A percentile compares a stretch with the other conserved stretches of the same genome.
phyloP scores from a whole-genome alignment of 2,113 vertebrate species.

The Gopherus evgoodei region DNA sequence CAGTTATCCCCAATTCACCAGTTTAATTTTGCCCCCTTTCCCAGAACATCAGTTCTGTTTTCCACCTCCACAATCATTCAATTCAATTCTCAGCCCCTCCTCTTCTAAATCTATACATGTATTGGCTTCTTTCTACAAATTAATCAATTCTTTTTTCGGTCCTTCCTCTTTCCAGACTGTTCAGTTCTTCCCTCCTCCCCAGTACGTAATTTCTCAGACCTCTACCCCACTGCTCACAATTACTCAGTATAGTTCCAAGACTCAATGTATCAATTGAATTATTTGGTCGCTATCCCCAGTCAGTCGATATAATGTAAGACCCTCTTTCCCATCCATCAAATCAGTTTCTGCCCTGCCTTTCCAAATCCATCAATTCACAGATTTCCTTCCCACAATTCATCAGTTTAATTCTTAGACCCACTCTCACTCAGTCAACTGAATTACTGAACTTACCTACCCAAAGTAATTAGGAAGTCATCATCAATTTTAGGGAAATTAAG shows the following conservation, averaged over 20 bases:
- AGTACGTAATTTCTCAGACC: conserved; percentile 13
- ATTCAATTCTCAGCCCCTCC: neutral
- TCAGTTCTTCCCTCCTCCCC: neutral
- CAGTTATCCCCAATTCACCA: neutral
- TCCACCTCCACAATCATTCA: neutral
- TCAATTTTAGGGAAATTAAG: conserved; percentile 27
- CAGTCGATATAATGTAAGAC: conserved; percentile 52
- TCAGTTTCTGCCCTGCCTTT: neutral
- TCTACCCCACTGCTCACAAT: conserved; percentile 34
- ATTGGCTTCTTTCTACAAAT: neutral
- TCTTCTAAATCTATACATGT: neutral
- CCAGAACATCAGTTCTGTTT: neutral
- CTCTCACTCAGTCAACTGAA: neutral
- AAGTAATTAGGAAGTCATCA: neutral
- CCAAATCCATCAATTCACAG: conserved; percentile 24
- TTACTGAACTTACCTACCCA: neutral
- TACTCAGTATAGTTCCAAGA: conserved; percentile 40
- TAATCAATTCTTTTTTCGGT: neutral
- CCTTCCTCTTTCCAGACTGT: conserved; percentile 18
- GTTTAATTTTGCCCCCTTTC: neutral
- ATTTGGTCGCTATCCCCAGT: conserved; percentile 44
- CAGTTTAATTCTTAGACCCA: neutral
- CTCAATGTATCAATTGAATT: neutral
- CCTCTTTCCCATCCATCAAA: neutral
- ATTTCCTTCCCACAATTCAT: conserved; percentile 35